A percentile compares a stretch with the other conserved stretches of the same genome.
phyloP scores from a whole-genome alignment of 2,888 invertebrate species.

The Auanema freiburgensis region DNA sequence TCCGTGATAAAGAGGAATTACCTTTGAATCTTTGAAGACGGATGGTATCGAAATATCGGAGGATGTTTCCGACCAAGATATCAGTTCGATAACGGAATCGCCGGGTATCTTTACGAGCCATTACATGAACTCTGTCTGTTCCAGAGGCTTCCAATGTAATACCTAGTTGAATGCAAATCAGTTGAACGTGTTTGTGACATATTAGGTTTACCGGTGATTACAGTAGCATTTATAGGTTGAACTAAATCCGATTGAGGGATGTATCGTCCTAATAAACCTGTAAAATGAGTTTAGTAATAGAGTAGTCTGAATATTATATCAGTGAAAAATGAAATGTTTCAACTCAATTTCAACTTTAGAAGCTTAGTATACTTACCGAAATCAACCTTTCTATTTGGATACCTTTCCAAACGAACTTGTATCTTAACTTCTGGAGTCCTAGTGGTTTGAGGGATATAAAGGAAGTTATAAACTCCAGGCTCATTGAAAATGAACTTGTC shows the following conservation, averaged over 20 bases:
- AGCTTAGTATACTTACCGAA: slow-evolving; percentile 39
- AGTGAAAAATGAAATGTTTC: neutral
- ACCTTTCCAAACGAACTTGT: slow-evolving; percentile 60
- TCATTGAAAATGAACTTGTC: slow-evolving; percentile 90
- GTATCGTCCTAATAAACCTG: slow-evolving; percentile 51
- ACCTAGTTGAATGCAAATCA: slow-evolving; percentile 10
- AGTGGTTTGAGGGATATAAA: slow-evolving; percentile 56
- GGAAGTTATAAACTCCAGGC: slow-evolving; percentile 68
- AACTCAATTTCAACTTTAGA: too few species aligned
- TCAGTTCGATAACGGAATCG: slow-evolving; percentile 58
- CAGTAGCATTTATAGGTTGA: slow-evolving; percentile 62
- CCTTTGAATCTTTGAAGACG: slow-evolving; percentile 60
- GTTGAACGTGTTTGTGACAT: neutral
- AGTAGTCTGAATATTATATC: too few species aligned
- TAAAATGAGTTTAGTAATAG: neutral
- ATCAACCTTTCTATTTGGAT: slow-evolving; percentile 63
- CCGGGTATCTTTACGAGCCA: slow-evolving; percentile 61
- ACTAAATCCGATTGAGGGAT: slow-evolving; percentile 60
- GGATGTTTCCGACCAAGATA: slow-evolving; percentile 62
- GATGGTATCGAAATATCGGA: slow-evolving; percentile 63
- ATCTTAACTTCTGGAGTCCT: slow-evolving; percentile 59
- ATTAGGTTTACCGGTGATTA: slow-evolving; percentile 58
- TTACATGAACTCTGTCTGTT: slow-evolving; percentile 57
- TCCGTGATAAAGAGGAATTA: too few species aligned
- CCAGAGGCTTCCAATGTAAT: slow-evolving; percentile 45